These are phyloP conservation scores for Halichondria panicea DNA, from an alignment of 37 sponge, comb jelly and placozoan species.

Conservation along the genomic window DNA sequence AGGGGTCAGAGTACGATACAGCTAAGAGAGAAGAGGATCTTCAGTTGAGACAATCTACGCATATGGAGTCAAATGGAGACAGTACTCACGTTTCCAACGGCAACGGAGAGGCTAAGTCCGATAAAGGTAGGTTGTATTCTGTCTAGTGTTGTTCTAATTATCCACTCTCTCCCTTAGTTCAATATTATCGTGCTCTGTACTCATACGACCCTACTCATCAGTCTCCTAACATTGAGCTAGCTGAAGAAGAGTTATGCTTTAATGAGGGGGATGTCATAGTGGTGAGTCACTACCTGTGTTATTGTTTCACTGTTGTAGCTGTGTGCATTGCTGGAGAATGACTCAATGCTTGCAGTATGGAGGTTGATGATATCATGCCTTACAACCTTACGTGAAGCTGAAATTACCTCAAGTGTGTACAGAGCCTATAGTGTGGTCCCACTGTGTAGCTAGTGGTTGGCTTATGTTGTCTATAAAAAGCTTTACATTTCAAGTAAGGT, in stretches of 20 bases:
- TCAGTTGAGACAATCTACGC: too few species aligned
- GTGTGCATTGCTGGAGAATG: not conserved
- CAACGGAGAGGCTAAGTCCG: too few species aligned
- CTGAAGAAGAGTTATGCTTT: constrained; percentile 41
- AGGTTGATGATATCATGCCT: not conserved
- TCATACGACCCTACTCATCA: constrained; percentile 39
- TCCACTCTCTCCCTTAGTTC: not conserved
- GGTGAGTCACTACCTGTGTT: constrained; percentile 22
- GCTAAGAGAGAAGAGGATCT: too few species aligned
- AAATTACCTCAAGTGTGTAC: not conserved
- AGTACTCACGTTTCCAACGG: too few species aligned
- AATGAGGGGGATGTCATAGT: constrained; percentile 47
- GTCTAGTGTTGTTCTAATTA: not conserved
- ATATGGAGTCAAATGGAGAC: too few species aligned
- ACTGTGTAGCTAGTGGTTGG: too few species aligned
- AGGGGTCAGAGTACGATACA: too few species aligned
- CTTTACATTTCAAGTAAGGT: too few species aligned
- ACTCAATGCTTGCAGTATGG: too few species aligned
- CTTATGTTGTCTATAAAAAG: too few species aligned
- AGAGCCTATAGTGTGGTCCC: not conserved
- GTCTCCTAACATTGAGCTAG: constrained; percentile 52
- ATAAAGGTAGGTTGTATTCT: too few species aligned
- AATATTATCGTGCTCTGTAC: constrained; percentile 43
- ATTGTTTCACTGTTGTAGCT: not conserved
- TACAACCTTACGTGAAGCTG: not conserved